Evolutionary conservation across 2,113 vertebrate species (phyloP).

Genomic region (Fregata magnificens): DNA sequence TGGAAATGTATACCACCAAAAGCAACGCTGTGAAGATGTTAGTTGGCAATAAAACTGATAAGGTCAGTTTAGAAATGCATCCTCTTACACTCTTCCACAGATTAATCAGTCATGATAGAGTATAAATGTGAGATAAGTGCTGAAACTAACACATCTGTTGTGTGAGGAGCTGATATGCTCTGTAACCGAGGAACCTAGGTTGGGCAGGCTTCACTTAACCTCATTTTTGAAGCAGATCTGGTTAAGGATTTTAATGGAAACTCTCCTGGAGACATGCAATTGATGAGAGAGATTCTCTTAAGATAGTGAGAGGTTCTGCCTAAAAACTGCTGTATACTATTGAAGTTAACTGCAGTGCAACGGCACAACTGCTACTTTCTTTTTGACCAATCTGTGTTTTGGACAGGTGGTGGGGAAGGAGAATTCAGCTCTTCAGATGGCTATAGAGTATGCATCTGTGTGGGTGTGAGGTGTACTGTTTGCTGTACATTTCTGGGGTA

Average conservation of each 20-base stretch:
- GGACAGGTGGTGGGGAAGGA: neutral
- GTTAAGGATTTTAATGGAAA: neutral
- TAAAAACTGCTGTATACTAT: rapidly evolving
- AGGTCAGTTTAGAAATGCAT: slow-evolving; percentile 30
- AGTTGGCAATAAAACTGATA: slow-evolving; percentile 62
- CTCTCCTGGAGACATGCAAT: neutral
- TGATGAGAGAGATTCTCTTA: neutral
- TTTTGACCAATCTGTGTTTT: neutral
- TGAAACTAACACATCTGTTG: neutral
- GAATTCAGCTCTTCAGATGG: neutral
- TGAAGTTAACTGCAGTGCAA: neutral
- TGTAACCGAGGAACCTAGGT: neutral
- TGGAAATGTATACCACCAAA: neutral
- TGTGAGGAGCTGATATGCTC: neutral
- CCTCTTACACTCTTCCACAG: neutral
- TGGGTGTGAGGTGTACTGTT: neutral
- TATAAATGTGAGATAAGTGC: neutral
- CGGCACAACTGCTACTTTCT: neutral
- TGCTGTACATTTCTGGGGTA: neutral
- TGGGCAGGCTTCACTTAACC: neutral
- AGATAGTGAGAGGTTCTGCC: neutral
- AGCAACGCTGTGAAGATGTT: slow-evolving; percentile 57
- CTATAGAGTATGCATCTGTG: neutral
- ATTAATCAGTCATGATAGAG: neutral
- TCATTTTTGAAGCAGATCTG: neutral